Base-by-base conservation (phyloP, 2,113 vertebrate species). In the Carassius auratus region DNA sequence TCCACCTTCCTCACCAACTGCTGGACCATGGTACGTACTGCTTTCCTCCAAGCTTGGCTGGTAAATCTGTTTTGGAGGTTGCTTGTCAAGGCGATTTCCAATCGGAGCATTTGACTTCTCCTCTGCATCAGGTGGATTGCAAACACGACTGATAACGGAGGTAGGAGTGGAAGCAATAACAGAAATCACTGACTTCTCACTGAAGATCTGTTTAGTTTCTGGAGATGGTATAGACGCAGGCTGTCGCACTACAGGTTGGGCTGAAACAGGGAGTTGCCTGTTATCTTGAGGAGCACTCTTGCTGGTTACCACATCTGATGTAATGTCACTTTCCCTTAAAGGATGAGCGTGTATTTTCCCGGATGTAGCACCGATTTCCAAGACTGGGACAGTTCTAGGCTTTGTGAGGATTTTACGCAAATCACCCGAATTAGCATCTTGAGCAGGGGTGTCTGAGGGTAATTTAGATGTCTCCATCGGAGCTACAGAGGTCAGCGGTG, bases 351-450 rank as follows among this genome's bases (percentile, higher is more conserved):
- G 94, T 0, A 96, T 91, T 0, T 94, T 98, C 57, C 94, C 93
- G 3, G 87, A 91, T 88, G 83, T 89, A 59, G 78, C 92, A 91
- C 0, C 85, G 30, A 77, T 90, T 5, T 89, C 85, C n/a, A 94
- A 87, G 0, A 97, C 92, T 0, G 96, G 95, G 5, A 95, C 93
- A 0, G 96, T 96, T 77, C 97, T 99, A 82, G 96, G 96, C 89
- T 99, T 98, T 95, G 97, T 96, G 61, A 99, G 96, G 91, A 99
- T 99, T 90, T 97, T 97, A 64, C 98, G 95, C 90, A 99, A 90
- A 42, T 42, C 42, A 8, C 7, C 42, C 50, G 95, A 96, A 84
- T 94, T 95, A 0, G 94, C 93, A 48, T 98, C 97, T 0, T 95
- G 83, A 17, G 96, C 96, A 0, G 95, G 95, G 0, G 96, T 95